Percentiles rank a stretch among this genome's conserved stretches.
phyloP scores from a whole-genome alignment of 2,888 invertebrate species.

The Julus scanicus region DNA sequence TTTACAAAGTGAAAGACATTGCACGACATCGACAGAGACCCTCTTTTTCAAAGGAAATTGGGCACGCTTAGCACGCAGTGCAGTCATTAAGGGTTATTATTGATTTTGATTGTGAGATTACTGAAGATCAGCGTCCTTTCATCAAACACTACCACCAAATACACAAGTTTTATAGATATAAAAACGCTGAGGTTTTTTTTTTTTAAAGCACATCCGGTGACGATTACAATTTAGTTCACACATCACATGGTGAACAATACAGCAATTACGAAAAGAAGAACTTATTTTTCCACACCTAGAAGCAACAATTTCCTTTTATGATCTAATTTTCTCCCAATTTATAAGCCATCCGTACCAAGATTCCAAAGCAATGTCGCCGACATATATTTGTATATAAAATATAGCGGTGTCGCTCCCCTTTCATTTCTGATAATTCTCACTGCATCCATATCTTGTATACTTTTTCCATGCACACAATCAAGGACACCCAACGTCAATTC shows the following conservation, averaged over 20 bases:
- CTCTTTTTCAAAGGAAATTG: conserved; percentile 1
- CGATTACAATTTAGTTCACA: neutral
- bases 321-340: neutral
- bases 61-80: neutral
- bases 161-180: neutral
- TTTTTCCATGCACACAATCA: too few relatives aligned
- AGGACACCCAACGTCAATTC: too few relatives aligned
- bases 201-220: neutral
- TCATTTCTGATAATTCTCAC: too few relatives aligned
- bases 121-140: conserved; percentile 1
- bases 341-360: too few relatives aligned
- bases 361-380: too few relatives aligned
- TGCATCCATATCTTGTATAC: too few relatives aligned
- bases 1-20: neutral
- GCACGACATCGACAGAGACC: neutral
- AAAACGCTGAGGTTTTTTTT: neutral
- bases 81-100: neutral
- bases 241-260: neutral
- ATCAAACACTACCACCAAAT: neutral
- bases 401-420: too few relatives aligned
- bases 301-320: neutral
- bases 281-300: neutral
- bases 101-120: neutral
- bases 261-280: neutral
- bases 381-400: too few relatives aligned